These are phyloP conservation scores for Ifrita kowaldi DNA, from an alignment of 2,113 vertebrate genomes.

Conservation along the genomic window DNA sequence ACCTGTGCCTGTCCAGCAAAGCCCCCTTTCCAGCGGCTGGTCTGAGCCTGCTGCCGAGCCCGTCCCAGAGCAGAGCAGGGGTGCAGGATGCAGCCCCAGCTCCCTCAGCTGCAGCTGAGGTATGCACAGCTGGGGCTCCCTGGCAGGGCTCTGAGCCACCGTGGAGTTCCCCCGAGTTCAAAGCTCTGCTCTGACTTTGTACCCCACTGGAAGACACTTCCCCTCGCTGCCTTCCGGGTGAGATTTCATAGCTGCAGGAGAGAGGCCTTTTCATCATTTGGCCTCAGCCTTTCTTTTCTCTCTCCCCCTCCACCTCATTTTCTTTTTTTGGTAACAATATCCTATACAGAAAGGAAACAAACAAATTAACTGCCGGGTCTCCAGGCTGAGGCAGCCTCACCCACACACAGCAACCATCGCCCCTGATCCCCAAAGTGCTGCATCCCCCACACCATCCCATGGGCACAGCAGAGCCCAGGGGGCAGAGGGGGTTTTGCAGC, in stretches of 20 bases:
- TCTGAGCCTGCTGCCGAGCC: rapidly evolving
- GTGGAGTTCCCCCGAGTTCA: slow-evolving; percentile 61
- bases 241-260: slow-evolving; percentile 59
- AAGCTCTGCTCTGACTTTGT: slow-evolving; percentile 60
- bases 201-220: slow-evolving; percentile 43
- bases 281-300: not conserved
- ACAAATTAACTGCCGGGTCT: not conserved
- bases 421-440: not conserved
- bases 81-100: not conserved
- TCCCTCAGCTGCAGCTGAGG: slow-evolving; percentile 40
- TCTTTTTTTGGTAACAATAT: slow-evolving; percentile 52
- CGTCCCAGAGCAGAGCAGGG: rapidly evolving
- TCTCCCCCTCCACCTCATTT: not conserved
- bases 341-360: slow-evolving; percentile 38
- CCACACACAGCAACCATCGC: not conserved
- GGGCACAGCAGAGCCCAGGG: not conserved
- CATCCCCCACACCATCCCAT: not conserved
- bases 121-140: slow-evolving; percentile 55
- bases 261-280: slow-evolving; percentile 22
- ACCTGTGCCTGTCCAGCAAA: not conserved
- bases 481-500: not conserved
- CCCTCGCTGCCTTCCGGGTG: slow-evolving; percentile 26
- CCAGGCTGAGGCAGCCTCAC: not conserved
- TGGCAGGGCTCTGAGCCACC: not conserved
- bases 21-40: not conserved